Conservation (phyloP, 2,797 vertebrate genomes). For the Odontamblyopus rebecca region DNA sequence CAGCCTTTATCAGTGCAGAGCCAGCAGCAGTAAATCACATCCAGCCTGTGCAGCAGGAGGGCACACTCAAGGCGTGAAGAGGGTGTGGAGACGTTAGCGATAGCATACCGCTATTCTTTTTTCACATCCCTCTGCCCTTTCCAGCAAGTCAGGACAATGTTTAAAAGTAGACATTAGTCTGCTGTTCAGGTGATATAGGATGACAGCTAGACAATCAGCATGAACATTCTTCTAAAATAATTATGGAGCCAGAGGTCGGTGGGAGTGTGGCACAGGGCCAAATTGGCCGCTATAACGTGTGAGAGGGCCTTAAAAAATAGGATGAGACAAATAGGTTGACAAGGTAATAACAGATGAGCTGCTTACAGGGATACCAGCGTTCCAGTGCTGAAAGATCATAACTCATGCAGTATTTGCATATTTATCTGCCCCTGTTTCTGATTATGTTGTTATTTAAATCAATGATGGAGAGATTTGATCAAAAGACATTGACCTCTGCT, state of each 20-base stretch:
- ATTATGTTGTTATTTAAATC: slow-evolving; percentile 38
- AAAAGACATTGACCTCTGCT: slow-evolving; percentile 8
- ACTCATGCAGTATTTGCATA: slow-evolving; percentile 31
- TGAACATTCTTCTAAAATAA: slow-evolving; percentile 76
- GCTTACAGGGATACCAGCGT: slow-evolving; percentile 33
- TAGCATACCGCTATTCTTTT: slow-evolving; percentile 50
- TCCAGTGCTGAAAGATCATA: slow-evolving; percentile 35
- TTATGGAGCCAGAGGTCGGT: slow-evolving; percentile 55
- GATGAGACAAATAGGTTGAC: slow-evolving; percentile 62
- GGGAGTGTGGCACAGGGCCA: slow-evolving; percentile 40
- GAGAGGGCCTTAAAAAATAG: slow-evolving; percentile 24
- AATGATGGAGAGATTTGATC: slow-evolving; percentile 31
- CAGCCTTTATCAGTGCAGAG: slow-evolving; percentile 42
- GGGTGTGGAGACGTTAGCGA: slow-evolving; percentile 36
- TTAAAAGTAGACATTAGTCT: slow-evolving; percentile 67
- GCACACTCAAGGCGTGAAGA: slow-evolving; percentile 23
- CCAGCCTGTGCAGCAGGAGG: slow-evolving; percentile 33
- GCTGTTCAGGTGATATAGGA: slow-evolving; percentile 58
- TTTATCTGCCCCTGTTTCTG: slow-evolving; percentile 19
- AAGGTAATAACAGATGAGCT: slow-evolving; percentile 57
- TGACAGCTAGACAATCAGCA: slow-evolving; percentile 64
- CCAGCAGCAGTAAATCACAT: slow-evolving; percentile 49
- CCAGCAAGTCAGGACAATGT: slow-evolving; percentile 61
- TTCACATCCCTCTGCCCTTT: slow-evolving; percentile 41
- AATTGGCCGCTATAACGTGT: slow-evolving; percentile 47